Conservation (phyloP, 2,888 invertebrate species). For the Nomada flava region DNA sequence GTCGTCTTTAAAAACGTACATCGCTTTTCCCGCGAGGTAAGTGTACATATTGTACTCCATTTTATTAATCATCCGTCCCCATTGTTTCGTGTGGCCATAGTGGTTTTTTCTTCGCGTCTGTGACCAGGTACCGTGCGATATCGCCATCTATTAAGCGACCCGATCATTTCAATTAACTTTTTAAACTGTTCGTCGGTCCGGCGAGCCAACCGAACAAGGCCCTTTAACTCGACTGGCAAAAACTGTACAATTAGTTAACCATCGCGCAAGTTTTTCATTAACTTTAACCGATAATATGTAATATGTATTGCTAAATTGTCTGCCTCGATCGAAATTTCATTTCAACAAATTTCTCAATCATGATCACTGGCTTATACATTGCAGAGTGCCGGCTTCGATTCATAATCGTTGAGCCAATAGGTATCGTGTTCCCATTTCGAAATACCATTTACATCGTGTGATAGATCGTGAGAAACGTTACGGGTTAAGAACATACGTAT, state of each 20-base stretch:
- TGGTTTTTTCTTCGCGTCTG: neutral
- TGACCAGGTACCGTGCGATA: neutral
- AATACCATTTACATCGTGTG: constrained; percentile 48
- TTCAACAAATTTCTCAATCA: constrained; percentile 17
- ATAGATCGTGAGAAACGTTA: constrained; percentile 61
- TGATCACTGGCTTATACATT: neutral
- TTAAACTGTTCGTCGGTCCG: neutral
- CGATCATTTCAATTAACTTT: constrained; percentile 26
- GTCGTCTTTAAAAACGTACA: constrained; percentile 13
- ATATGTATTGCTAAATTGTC: neutral
- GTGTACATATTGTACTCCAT: constrained; percentile 34
- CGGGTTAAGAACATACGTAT: constrained; percentile 25
- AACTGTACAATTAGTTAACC: neutral
- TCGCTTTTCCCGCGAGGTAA: constrained; percentile 28
- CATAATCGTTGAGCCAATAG: constrained; percentile 54
- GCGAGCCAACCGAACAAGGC: neutral
- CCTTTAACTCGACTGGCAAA: neutral
- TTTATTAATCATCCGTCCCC: constrained; percentile 14
- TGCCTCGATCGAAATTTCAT: neutral
- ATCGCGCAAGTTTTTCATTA: neutral
- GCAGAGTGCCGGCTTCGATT: constrained; percentile 28
- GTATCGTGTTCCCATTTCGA: constrained; percentile 58
- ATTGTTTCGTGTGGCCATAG: neutral
- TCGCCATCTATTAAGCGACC: constrained; percentile 1
- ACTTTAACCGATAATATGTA: neutral